These are phyloP conservation scores for Drosophila erecta DNA, from an alignment of 1,140 invertebrate species.

Conservation along the genomic window DNA sequence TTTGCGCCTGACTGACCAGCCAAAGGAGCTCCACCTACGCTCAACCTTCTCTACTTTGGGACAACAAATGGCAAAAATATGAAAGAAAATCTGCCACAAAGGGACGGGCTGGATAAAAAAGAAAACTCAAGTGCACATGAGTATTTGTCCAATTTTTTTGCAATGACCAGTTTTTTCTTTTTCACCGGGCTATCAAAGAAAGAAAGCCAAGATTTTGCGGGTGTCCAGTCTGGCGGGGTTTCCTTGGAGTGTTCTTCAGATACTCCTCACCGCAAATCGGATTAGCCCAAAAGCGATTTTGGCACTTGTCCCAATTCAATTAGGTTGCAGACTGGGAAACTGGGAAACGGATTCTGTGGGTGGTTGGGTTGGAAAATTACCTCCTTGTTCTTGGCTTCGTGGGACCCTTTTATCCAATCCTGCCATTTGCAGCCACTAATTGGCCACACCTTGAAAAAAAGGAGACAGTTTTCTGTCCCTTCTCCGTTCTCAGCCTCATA, in stretches of 20 bases:
- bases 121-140: constrained; percentile 68
- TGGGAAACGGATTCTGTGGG: constrained; percentile 27
- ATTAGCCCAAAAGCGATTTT: constrained; percentile 74
- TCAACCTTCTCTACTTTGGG: constrained; percentile 15
- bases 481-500: constrained; percentile 71
- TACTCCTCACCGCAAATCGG: constrained; percentile 70
- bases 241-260: constrained; percentile 40
- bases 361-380: constrained; percentile 49
- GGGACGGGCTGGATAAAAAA: constrained; percentile 32
- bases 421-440: constrained; percentile 76
- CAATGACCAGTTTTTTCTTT: constrained; percentile 19
- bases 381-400: constrained; percentile 20
- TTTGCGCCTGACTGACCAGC: constrained; percentile 80
- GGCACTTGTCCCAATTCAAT: constrained; percentile 80
- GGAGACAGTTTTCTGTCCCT: constrained; percentile 28
- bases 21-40: constrained; percentile 57
- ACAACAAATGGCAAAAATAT: constrained; percentile 51
- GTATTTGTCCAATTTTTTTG: constrained; percentile 44
- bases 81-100: constrained; percentile 65
- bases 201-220: constrained; percentile 72
- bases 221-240: constrained; percentile 57
- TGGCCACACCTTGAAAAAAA: constrained; percentile 59
- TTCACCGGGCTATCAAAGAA: constrained; percentile 34
- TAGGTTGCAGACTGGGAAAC: constrained; percentile 45
- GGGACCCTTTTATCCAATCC: constrained; percentile 11